Conservation (phyloP, 2,797 vertebrate species). For the Pampus argenteus region DNA sequence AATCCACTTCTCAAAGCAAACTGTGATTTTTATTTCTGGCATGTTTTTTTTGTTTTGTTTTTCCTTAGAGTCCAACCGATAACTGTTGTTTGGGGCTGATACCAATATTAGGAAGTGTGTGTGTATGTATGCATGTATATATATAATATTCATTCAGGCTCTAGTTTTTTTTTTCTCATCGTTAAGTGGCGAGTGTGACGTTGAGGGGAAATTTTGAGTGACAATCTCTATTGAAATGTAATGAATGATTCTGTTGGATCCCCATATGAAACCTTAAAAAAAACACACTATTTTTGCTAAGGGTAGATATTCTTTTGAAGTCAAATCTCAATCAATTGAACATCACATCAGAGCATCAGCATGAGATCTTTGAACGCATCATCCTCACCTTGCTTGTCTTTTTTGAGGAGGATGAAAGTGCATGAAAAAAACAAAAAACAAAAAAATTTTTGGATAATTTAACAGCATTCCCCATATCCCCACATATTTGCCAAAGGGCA, state of each 20-base stretch:
- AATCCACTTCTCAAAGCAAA: neutral
- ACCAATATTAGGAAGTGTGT: too few species aligned
- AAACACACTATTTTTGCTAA: constrained; percentile 32
- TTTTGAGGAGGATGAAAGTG: constrained; percentile 74
- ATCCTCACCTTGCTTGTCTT: constrained; percentile 71
- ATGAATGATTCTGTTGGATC: constrained; percentile 76
- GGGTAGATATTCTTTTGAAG: constrained; percentile 66
- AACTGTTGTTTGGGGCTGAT: too few species aligned
- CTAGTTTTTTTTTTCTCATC: neutral
- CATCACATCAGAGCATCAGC: constrained; percentile 57
- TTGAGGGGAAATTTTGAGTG: constrained; percentile 32
- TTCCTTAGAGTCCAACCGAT: too few species aligned
- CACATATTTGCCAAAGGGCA: constrained; percentile 80
- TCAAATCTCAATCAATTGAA: constrained; percentile 70
- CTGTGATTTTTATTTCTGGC: neutral
- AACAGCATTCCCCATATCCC: constrained; percentile 56
- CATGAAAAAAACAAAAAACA: constrained; percentile 43
- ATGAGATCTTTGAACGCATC: constrained; percentile 59
- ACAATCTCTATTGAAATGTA: constrained; percentile 29
- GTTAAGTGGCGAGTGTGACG: neutral
- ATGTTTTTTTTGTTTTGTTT: neutral
- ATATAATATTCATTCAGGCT: too few species aligned
- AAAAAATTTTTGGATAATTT: constrained; percentile 71
- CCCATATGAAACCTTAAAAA: constrained; percentile 39
- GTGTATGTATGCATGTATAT: too few species aligned